These are phyloP conservation scores for Dorcus parallelipipedus DNA, from an alignment of 2,888 invertebrate genomes.

Conservation along the genomic window DNA sequence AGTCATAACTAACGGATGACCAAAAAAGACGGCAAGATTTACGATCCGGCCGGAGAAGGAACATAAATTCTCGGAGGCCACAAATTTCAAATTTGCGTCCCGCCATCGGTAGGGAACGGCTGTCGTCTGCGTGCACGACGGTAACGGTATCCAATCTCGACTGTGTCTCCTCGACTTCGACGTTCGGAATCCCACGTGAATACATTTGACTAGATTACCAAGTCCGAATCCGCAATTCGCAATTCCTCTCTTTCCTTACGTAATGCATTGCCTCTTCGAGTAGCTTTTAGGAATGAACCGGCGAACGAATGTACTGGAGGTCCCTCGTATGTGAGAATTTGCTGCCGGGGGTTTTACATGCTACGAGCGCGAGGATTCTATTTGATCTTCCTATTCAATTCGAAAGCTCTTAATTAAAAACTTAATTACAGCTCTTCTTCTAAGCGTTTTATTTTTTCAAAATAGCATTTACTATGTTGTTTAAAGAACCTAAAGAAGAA, in stretches of 20 bases:
- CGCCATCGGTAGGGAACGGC: too few relatives aligned
- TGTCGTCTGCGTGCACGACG: background rate
- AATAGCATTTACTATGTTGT: too few relatives aligned
- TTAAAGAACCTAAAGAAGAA: too few relatives aligned
- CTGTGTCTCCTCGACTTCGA: constrained; percentile 19
- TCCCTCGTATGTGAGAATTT: too few relatives aligned
- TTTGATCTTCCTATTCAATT: too few relatives aligned
- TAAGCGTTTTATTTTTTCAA: too few relatives aligned
- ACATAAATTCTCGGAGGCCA: constrained; percentile 9
- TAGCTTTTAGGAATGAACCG: background rate
- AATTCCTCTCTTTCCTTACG: constrained; percentile 17
- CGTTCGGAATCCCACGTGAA: constrained; percentile 21
- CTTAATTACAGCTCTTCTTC: too few relatives aligned
- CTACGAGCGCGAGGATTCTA: too few relatives aligned
- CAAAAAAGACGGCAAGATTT: background rate
- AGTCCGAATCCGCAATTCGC: constrained; percentile 21
- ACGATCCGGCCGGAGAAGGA: background rate
- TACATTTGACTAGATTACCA: constrained; percentile 26
- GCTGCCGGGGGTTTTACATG: too few relatives aligned
- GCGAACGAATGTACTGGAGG: too few relatives aligned
- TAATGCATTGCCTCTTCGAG: constrained; percentile 16
- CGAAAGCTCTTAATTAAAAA: too few relatives aligned
- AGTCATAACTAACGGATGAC: background rate
- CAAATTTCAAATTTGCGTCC: constrained; percentile 13
- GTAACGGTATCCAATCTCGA: constrained; percentile 12